Base-by-base conservation (phyloP, 2,113 vertebrate species). In the Spea bombifrons region DNA sequence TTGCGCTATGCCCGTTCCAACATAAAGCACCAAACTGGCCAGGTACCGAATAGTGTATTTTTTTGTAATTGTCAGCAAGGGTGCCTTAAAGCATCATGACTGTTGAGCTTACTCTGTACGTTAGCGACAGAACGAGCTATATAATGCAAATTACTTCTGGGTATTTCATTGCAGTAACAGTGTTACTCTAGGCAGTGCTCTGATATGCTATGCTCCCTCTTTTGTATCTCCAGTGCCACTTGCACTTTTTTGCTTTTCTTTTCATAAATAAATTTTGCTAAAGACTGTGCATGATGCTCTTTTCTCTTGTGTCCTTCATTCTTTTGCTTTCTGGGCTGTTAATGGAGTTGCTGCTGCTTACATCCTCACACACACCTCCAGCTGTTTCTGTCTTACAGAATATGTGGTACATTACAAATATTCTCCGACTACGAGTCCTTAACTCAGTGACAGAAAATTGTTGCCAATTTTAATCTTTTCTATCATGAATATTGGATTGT, bases 211-310 rank as follows among this genome's bases (percentile, higher is more conserved):
- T 30, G 44, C 16, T 47, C 8, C 55, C 8, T 67, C 7, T 65
- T 30, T 47, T 68, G 66, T 53, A 15, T 47, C 50, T 76, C 4
- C 55, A 46, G n/a, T 52, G 17, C 44, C 64, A 80, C 48, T 50
- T 80, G 78, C 78, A 80, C 78, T 80, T 73, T 74, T 80, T 80
- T 74, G 52, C 70, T 79, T 5, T 43, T 59, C 10, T 5, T 66
- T 67, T 68, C 77, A 30, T 75, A 79, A 66, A 70, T 78, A 71
- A 45, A 71, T 66, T 79, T 75, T 70, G 50, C 71, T 66, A 71
- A 43, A 49, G 63, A 73, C 47, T 43, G 67, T 16, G 49, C 12
- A n/a, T 16, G 52, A 73, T 10, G 43, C 50, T n/a, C 17, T 30
- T 71, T 13, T 12, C 55, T 65, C 50, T 10, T 70, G 7, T 70